Evolutionary conservation across 2,797 vertebrate species (phyloP), one percentile per base, ranked within the genome.

Genomic region (Scleropages formosus): DNA sequence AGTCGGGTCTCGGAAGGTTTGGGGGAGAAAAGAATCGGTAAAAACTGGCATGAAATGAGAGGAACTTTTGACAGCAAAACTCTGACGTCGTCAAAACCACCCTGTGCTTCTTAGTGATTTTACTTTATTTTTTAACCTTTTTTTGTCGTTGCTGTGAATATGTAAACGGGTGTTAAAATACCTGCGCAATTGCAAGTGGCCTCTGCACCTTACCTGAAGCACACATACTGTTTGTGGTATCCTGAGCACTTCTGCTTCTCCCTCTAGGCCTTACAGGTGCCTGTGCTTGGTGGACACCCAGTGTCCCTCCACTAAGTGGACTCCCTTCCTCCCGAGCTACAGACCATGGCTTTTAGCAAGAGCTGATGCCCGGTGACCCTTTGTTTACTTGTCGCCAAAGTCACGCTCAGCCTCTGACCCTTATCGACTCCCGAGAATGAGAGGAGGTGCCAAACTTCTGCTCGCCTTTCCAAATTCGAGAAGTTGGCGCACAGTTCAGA

Each of bases 161-260:
- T 96, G 93, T 96, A 95, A 83, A 95, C 95, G 94, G 86, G 78
- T 77, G 13, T 75, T 84, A 87, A 90, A 91, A 91, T 85, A 87
- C 89, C 87, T 89, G 90, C 89, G 81, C 88, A 82, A 78, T 85
- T 91, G 91, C 92, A 79, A 89, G 88, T 90, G 83, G 93, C 93
- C 95, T 95, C 90, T 89, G 95, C 95, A 97, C 96, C 95, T 98
- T 96, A 96, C 85, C 85, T 89, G 93, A 89, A 93, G 92, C 90
- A 94, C 93, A 46, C 58, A n/a, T 20, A 73, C 39, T 73, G 56
- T n/a, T n/a, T n/a, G 59, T n/a, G 16, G 18, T n/a, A 20, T 15
- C 59, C n/a, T n/a, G 3, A n/a, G 59, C 59, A 2, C 20, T 22
- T 61, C 59, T 18, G 59, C 9, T 61, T 2, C 4, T 61, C 15